These are phyloP conservation scores for Euwallacea similis DNA, from an alignment of 1,140 invertebrate genomes.

Conservation along the genomic window DNA sequence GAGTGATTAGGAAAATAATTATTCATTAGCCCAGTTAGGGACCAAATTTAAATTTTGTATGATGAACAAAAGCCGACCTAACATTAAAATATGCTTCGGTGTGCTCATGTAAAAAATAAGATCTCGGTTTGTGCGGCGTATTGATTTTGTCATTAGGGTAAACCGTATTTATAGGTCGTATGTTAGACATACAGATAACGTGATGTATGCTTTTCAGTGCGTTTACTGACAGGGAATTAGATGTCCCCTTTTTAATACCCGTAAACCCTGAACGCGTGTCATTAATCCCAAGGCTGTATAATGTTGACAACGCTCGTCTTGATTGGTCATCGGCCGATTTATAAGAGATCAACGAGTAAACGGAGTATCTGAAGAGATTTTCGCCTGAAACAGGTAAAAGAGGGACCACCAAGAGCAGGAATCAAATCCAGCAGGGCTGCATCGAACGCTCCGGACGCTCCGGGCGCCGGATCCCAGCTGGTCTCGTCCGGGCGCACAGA, in stretches of 20 bases:
- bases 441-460: conserved; percentile 22
- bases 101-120: conserved; percentile 3
- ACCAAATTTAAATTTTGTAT: not conserved
- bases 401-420: conserved; percentile 22
- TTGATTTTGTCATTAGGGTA: conserved; percentile 26
- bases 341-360: not conserved
- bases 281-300: not conserved
- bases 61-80: not conserved
- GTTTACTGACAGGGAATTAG: not conserved
- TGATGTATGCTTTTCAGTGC: conserved; percentile 7
- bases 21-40: not conserved
- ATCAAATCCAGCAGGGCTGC: conserved; percentile 28
- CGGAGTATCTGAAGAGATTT: not conserved
- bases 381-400: conserved; percentile 26
- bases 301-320: not conserved
- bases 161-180: conserved; percentile 11
- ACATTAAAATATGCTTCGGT: not conserved
- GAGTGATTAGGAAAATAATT: not conserved
- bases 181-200: conserved; percentile 10
- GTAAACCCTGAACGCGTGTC: too few species aligned
- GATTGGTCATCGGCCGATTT: not conserved
- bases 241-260: too few species aligned
- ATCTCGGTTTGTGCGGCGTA: conserved; percentile 6
- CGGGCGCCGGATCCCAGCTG: conserved; percentile 14
- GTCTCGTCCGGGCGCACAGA: conserved; percentile 27